Conservation (phyloP, 2,797 vertebrate genomes). For the Alexandromys oeconomus region DNA sequence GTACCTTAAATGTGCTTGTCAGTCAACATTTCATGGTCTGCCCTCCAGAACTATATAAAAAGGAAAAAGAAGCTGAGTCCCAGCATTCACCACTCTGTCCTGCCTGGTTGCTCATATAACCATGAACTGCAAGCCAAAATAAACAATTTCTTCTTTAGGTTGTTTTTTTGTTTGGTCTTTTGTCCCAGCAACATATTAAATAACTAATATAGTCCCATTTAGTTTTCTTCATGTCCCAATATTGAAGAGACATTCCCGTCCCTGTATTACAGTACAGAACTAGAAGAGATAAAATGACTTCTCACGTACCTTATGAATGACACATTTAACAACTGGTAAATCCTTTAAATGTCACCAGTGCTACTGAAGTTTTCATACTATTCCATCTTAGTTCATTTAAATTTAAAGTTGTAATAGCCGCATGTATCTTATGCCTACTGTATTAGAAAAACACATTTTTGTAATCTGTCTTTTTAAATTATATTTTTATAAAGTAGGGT, state of each 20-base stretch:
- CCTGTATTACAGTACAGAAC: not conserved
- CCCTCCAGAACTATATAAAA: not conserved
- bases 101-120: not conserved
- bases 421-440: not conserved
- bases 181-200: not conserved
- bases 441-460: slow-evolving; percentile 23
- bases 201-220: slow-evolving; percentile 16
- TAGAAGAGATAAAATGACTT: slow-evolving; percentile 30
- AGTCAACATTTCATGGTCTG: not conserved
- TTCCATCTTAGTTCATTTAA: slow-evolving; percentile 52
- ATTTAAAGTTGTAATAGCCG: slow-evolving; percentile 20
- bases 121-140: not conserved
- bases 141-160: not conserved
- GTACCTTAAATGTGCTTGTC: not conserved
- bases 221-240: slow-evolving; percentile 15
- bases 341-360: slow-evolving; percentile 52
- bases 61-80: not conserved
- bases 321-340: not conserved
- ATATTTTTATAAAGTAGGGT: slow-evolving; percentile 41
- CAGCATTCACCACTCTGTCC: not conserved
- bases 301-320: not conserved
- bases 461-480: slow-evolving; percentile 53
- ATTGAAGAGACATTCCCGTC: not conserved
- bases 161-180: not conserved
- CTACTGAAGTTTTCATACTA: slow-evolving; percentile 30